Conservation (phyloP, 92 coral and sea anemone species). For the Paragorgia papillata region DNA sequence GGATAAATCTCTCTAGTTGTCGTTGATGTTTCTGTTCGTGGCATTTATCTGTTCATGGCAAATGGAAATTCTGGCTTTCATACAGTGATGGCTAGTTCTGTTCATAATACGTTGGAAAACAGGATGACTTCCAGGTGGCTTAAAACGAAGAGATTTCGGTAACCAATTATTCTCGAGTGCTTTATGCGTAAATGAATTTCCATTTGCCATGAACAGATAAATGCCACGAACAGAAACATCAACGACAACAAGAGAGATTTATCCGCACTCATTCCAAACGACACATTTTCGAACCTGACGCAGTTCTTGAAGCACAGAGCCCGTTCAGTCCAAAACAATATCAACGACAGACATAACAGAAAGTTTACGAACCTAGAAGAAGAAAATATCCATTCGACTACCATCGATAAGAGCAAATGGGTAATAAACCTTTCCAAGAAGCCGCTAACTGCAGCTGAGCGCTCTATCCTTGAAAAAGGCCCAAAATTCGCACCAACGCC, state of each 20-base stretch:
- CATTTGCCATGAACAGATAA: slow-evolving; percentile 32
- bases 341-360: slow-evolving; percentile 36
- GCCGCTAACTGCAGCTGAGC: not conserved
- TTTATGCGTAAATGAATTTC: slow-evolving; percentile 33
- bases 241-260: not conserved
- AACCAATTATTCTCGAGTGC: slow-evolving; percentile 22
- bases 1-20: not conserved
- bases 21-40: not conserved
- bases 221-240: not conserved
- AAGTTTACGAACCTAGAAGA: slow-evolving; percentile 25
- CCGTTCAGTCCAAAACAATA: slow-evolving; percentile 29
- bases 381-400: not conserved
- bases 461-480: slow-evolving; percentile 26
- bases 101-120: slow-evolving; percentile 46
- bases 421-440: slow-evolving; percentile 19
- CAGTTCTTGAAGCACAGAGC: slow-evolving; percentile 34
- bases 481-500: slow-evolving; percentile 39
- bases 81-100: slow-evolving; percentile 40
- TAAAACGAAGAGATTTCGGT: slow-evolving; percentile 30
- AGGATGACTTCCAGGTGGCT: slow-evolving; percentile 46
- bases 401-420: slow-evolving; percentile 30
- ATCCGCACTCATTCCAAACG: slow-evolving; percentile 17
- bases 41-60: slow-evolving; percentile 19
- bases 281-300: slow-evolving; percentile 23
- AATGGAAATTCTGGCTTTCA: slow-evolving; percentile 43